Evolutionary conservation across 2,797 vertebrate species (phyloP).

Genomic region (Coccyzus lansbergi): DNA sequence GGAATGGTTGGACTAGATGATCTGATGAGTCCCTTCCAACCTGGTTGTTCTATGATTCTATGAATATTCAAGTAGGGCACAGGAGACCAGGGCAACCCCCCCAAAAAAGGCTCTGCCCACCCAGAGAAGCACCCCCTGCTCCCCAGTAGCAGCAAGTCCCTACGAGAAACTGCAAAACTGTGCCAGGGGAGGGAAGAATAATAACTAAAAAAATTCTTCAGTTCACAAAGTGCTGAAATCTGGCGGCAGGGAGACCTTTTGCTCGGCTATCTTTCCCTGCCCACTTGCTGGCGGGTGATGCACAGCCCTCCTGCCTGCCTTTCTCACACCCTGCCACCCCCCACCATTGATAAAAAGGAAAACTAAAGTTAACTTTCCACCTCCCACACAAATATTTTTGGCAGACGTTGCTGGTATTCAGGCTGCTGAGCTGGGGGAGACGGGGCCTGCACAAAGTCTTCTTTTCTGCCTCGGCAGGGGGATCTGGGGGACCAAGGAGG

Average conservation of each 20-base stretch:
- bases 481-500: accelerated
- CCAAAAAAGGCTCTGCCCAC: neutral
- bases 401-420: slow-evolving; percentile 61
- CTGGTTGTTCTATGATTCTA: too few species aligned
- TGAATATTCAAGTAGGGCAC: accelerated
- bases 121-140: accelerated
- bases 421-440: slow-evolving; percentile 60
- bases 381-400: slow-evolving; percentile 82
- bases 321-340: slow-evolving; percentile 35
- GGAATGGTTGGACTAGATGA: too few species aligned
- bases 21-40: too few species aligned
- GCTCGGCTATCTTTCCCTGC: slow-evolving; percentile 13
- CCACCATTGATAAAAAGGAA: slow-evolving; percentile 59
- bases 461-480: neutral
- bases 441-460: slow-evolving; percentile 35
- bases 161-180: neutral
- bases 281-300: slow-evolving; percentile 57
- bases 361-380: slow-evolving; percentile 79
- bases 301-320: slow-evolving; percentile 23
- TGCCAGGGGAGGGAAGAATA: neutral
- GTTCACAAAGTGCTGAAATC: slow-evolving; percentile 20
- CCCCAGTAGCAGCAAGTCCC: neutral
- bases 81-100: neutral
- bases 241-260: neutral
- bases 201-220: neutral